Evolutionary conservation across 2,113 vertebrate species (phyloP).

Genomic region (Pachycephala philippinensis): DNA sequence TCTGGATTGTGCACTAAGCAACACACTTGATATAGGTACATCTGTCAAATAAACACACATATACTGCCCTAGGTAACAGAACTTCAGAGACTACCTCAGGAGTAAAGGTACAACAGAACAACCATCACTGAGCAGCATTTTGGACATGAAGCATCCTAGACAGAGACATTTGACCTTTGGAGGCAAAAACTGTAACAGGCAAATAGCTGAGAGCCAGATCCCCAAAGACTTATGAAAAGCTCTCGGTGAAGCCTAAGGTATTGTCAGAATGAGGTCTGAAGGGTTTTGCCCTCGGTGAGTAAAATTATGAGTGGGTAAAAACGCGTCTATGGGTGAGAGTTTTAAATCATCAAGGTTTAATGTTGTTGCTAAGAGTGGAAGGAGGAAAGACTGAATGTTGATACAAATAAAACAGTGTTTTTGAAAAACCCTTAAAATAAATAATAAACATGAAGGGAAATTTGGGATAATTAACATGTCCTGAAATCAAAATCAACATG

Average conservation of each 20-base stretch:
- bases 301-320: neutral
- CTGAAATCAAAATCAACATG: neutral
- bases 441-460: neutral
- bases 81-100: constrained; percentile 15
- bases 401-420: neutral
- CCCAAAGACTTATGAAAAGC: constrained; percentile 49
- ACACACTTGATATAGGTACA: neutral
- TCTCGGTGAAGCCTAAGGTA: constrained; percentile 55
- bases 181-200: constrained; percentile 54
- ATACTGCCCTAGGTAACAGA: constrained; percentile 40
- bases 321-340: neutral
- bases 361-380: neutral
- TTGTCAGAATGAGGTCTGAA: constrained; percentile 50
- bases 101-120: constrained; percentile 10
- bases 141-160: constrained; percentile 27
- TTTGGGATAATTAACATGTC: neutral
- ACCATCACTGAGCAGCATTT: neutral
- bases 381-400: neutral
- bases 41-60: constrained; percentile 35
- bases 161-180: constrained; percentile 38
- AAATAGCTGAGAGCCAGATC: constrained; percentile 59
- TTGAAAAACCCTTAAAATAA: constrained; percentile 21
- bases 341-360: neutral
- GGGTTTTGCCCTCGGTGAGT: constrained; percentile 24
- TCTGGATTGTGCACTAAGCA: constrained; percentile 27